Evolutionary conservation across 30 jellyfish, hydroid and myxozoan genomes (phyloP).

Genomic region (Chironex yamaguchii): DNA sequence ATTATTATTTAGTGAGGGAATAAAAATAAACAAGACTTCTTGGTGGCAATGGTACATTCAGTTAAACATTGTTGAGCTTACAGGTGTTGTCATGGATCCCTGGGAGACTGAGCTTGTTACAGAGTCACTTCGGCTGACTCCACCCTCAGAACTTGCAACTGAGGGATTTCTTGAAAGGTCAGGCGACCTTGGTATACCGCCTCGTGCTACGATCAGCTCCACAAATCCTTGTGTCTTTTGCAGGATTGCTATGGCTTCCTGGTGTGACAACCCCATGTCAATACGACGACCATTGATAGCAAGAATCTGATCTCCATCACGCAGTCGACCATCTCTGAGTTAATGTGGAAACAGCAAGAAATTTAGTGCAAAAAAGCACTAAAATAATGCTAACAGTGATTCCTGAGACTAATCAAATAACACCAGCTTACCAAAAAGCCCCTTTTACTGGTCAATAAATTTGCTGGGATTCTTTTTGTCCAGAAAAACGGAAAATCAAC

Average conservation of each 20-base stretch:
- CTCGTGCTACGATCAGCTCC: constrained; percentile 90
- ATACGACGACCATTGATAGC: constrained; percentile 93
- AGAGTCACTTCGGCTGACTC: constrained; percentile 61
- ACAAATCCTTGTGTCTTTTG: constrained; percentile 83
- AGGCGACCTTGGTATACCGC: constrained; percentile 76
- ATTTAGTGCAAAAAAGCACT: neutral
- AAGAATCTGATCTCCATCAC: constrained; percentile 90
- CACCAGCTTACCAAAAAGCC: no score
- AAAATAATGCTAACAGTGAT: neutral
- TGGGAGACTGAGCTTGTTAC: constrained; percentile 74
- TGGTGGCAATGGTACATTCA: no score
- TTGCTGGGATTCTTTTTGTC: no score
- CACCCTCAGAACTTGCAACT: constrained; percentile 64
- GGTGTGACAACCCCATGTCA: constrained; percentile 89
- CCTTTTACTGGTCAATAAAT: no score
- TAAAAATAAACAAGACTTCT: no score
- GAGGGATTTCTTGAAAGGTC: constrained; percentile 64
- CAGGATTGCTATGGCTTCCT: constrained; percentile 84
- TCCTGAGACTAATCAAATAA: neutral
- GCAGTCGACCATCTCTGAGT: constrained; percentile 88
- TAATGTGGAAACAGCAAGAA: neutral
- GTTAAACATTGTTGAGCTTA: no score
- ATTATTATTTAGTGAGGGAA: no score
- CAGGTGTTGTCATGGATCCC: constrained; percentile 60
- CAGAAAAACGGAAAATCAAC: no score